Conservation (phyloP, 2,113 vertebrate species). For the Tachycineta bicolor region DNA sequence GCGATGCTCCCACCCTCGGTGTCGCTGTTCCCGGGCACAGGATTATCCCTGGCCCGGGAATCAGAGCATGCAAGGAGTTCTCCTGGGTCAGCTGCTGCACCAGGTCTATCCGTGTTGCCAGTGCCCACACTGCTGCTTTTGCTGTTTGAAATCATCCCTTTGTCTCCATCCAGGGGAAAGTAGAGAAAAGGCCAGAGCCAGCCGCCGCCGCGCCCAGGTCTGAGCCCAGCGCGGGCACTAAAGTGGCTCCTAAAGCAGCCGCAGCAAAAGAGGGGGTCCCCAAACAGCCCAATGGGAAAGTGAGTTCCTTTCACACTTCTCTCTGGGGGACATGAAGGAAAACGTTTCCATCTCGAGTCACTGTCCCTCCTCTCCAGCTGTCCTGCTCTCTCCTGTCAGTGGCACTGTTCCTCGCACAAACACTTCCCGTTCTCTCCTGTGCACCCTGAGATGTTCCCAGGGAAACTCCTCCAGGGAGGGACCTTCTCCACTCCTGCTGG, state of each 20-base stretch:
- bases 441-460: neutral
- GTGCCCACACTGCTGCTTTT: neutral
- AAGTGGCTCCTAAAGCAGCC: constrained; percentile 62
- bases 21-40: rapidly evolving
- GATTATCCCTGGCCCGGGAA: neutral
- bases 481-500: neutral
- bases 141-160: constrained; percentile 71
- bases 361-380: constrained; percentile 42
- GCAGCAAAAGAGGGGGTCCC: constrained; percentile 70
- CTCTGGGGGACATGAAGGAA: constrained; percentile 53
- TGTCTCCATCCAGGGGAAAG: constrained; percentile 82
- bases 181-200: constrained; percentile 79
- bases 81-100: neutral
- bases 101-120: rapidly evolving
- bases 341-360: constrained; percentile 16
- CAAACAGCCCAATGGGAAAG: constrained; percentile 82
- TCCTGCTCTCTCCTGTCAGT: constrained; percentile 19
- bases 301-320: constrained; percentile 77
- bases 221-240: constrained; percentile 70
- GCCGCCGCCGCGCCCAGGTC: constrained; percentile 71
- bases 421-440: neutral
- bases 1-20: neutral
- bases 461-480: neutral
- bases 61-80: rapidly evolving
- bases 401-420: neutral